phyloP scores from a whole-genome alignment of 1,140 invertebrate genomes.

The Diploscapter pachys region DNA sequence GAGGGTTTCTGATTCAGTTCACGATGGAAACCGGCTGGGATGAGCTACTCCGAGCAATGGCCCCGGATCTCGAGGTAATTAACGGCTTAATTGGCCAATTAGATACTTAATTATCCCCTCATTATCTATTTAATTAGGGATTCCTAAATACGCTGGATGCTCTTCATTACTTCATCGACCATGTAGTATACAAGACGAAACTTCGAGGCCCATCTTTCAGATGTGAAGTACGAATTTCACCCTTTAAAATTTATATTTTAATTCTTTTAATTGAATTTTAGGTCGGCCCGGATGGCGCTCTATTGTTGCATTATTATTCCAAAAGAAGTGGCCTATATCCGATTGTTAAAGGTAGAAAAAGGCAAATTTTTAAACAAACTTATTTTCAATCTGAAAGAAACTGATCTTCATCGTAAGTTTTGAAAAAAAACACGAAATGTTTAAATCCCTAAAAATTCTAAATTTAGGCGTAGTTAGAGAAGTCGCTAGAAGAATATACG shows the following conservation, averaged over 20 bases:
- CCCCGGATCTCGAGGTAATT: constrained; percentile 50
- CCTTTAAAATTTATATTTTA: too few relatives aligned
- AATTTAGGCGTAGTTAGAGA: constrained; percentile 55
- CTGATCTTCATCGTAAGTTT: not conserved
- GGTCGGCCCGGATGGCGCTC: constrained; percentile 53
- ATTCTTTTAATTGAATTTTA: too few relatives aligned
- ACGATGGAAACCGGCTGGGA: constrained; percentile 60
- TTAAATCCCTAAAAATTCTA: not conserved
- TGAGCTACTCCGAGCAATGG: constrained; percentile 54
- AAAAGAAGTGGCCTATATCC: constrained; percentile 60
- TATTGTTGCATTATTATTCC: constrained; percentile 62
- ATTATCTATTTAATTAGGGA: constrained; percentile 34
- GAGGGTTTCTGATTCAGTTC: constrained; percentile 57
- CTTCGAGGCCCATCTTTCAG: constrained; percentile 59
- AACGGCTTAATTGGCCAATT: not conserved
- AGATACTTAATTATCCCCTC: not conserved
- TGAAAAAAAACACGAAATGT: not conserved
- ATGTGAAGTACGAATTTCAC: constrained; percentile 50
- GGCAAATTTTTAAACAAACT: not conserved
- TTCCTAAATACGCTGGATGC: constrained; percentile 54
- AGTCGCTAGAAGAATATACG: constrained; percentile 56
- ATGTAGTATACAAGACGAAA: constrained; percentile 56
- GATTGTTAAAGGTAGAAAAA: constrained; percentile 60
- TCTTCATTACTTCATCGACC: constrained; percentile 53
- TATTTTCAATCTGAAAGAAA: not conserved